These are phyloP conservation scores for Umimayanthus chanpuru DNA, from an alignment of 92 coral and sea anemone species.

Conservation along the genomic window DNA sequence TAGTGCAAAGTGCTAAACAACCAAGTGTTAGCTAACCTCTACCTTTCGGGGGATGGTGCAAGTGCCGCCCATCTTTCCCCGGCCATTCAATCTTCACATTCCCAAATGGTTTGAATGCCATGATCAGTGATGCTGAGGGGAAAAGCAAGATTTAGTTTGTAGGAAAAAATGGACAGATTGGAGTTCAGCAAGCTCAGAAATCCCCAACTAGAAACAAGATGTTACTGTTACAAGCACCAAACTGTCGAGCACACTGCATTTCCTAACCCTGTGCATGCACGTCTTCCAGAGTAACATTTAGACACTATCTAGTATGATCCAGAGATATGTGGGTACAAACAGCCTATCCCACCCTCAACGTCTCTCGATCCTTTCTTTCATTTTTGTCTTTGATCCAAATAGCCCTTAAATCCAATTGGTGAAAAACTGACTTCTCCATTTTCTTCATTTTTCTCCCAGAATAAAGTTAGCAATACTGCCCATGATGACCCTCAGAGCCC, in stretches of 20 bases:
- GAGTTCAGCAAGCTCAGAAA: too few species aligned
- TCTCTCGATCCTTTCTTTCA: too few species aligned
- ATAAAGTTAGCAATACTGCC: background rate
- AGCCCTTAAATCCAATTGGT: background rate
- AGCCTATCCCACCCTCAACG: too few species aligned
- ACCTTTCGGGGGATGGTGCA: conserved; percentile 99
- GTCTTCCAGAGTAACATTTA: too few species aligned
- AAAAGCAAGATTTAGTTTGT: background rate
- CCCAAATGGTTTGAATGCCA: conserved; percentile 99
- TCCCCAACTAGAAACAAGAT: too few species aligned
- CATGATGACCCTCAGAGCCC: background rate
- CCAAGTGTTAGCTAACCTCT: conserved; percentile 51
- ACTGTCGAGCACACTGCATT: too few species aligned
- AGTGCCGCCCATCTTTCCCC: conserved; percentile 97
- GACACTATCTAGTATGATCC: too few species aligned
- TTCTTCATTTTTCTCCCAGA: background rate
- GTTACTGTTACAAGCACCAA: too few species aligned
- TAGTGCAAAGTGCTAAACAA: conserved; percentile 49
- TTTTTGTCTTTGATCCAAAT: too few species aligned
- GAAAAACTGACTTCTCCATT: background rate
- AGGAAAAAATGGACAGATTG: background rate
- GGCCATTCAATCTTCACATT: conserved; percentile 98
- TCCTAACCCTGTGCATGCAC: too few species aligned
- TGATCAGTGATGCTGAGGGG: background rate
- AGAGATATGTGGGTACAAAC: too few species aligned